Evolutionary conservation across 2,888 invertebrate species (phyloP), one percentile per base, ranked within the genome.

Genomic region (Temnothorax ravouxi): DNA sequence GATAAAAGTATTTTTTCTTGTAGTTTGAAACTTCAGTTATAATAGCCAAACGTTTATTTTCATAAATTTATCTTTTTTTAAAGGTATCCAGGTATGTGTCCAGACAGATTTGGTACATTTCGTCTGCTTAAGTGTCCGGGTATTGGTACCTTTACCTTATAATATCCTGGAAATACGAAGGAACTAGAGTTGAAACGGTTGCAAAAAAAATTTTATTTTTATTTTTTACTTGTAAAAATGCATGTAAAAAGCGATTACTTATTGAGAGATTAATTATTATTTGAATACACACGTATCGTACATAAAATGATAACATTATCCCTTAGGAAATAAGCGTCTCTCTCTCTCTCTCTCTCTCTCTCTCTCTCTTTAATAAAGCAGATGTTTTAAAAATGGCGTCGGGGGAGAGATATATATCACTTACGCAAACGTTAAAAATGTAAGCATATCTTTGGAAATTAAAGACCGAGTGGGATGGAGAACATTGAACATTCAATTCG

Each of bases 401-500:
- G 13, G 8, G 13, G 8, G 18, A 18, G 11, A 52, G 25, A 29
- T 6, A 50, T 25, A 21, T 72, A 71, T 56, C 11, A n/a, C n/a
- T 47, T 47, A 47, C 11, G 34, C 25, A 69, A 56, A 59, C 18
- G 18, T 21, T 59, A 47, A 79, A 79, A 80, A 80, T 71, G 56
- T 72, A 80, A 80, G 79, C 72, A 72, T 21, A 59, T 80, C 47
- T 59, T 72, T 41, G 34, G 29, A 59, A 72, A 72, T 59, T 71
- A 72, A 80, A 59, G 72, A 38, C 72, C 11, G 34, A 59, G 18
- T 11, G 71, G 18, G 21, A 21, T 44, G 34, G 72, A 59, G 59
- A 50, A 72, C 79, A 80, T 80, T 80, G 38, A 80, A 80, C 79
- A 80, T 80, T 80, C 79, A 80, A 80, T 80, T 59, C 79, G 72